A percentile compares a stretch with the other conserved stretches of the same genome.
Conservation (phyloP, 2,797 vertebrate species). For the Prionace glauca region DNA sequence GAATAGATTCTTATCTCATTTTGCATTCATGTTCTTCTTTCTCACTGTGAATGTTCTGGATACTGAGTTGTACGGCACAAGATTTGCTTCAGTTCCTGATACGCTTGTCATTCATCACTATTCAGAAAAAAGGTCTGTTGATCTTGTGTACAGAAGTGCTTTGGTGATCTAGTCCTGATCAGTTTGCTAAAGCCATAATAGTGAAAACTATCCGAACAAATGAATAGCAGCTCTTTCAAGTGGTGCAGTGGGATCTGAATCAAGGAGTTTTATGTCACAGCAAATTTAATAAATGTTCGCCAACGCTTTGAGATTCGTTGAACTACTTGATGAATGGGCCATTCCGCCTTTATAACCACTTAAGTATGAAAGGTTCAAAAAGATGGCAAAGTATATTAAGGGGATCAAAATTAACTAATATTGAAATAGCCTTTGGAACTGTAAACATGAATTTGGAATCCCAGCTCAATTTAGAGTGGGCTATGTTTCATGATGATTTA, state of each 20-base stretch:
- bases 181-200: neutral
- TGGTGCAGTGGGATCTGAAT: neutral
- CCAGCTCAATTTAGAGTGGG: neutral
- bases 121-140: neutral
- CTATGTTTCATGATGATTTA: neutral
- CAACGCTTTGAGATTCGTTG: neutral
- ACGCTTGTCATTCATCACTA: neutral
- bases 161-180: neutral
- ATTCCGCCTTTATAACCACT: neutral
- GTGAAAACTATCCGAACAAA: neutral
- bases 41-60: neutral
- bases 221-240: neutral
- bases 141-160: neutral
- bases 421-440: neutral
- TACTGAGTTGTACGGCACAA: neutral
- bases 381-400: slow-evolving; percentile 2
- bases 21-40: neutral
- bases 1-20: neutral
- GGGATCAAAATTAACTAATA: neutral
- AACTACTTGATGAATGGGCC: neutral
- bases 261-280: neutral
- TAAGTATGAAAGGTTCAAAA: slow-evolving; percentile 7
- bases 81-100: neutral
- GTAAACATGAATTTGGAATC: neutral
- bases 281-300: neutral